phyloP scores from a whole-genome alignment of 1,140 invertebrate genomes.

The Wasmannia auropunctata region DNA sequence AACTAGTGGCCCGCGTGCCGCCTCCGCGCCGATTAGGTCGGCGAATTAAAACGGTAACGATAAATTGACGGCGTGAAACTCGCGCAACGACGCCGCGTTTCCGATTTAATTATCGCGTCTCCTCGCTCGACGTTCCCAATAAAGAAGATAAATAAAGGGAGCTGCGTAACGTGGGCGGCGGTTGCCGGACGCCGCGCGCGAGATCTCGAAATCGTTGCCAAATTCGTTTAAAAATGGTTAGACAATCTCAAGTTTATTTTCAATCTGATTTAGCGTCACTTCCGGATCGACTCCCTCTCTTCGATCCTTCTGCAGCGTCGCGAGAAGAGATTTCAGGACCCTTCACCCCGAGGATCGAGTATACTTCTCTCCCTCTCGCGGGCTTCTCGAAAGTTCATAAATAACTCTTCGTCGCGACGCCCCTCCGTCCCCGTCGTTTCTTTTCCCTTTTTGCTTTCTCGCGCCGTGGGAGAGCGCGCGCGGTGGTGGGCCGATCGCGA shows the following conservation, averaged over 20 bases:
- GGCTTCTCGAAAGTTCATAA: conserved; percentile 22
- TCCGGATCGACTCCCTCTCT: neutral
- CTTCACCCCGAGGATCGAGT: neutral
- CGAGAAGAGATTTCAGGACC: neutral
- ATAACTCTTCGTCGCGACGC: conserved; percentile 13
- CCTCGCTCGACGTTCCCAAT: neutral
- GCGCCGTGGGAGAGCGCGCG: neutral
- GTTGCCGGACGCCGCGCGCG: neutral
- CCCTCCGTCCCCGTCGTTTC: no score
- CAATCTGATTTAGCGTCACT: neutral
- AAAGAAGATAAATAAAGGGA: conserved; percentile 27
- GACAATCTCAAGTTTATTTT: neutral
- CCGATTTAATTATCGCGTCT: conserved; percentile 43
- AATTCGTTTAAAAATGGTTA: neutral
- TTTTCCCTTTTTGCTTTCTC: neutral
- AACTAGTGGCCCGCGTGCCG: conserved; percentile 82
- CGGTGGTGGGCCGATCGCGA: neutral
- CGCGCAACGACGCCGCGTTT: conserved; percentile 5
- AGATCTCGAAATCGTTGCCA: neutral
- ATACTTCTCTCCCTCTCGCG: neutral
- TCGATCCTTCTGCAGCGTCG: neutral
- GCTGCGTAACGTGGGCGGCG: neutral
- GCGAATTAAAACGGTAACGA: conserved; percentile 48
- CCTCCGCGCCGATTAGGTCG: conserved; percentile 82
- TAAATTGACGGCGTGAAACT: conserved; percentile 35